phyloP scores from a whole-genome alignment of 2,797 vertebrate genomes.

The Pteronotus mesoamericanus region DNA sequence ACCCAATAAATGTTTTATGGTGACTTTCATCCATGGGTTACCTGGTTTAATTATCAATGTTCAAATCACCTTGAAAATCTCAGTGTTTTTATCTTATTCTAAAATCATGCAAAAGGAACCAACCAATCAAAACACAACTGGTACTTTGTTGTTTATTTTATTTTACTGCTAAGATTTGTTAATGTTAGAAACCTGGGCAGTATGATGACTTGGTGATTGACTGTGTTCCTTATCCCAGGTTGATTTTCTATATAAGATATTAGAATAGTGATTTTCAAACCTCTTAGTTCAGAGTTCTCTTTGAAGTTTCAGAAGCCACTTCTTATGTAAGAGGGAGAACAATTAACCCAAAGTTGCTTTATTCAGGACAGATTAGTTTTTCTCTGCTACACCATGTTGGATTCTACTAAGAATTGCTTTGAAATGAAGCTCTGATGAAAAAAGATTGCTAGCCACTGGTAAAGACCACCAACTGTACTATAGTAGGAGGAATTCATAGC shows the following conservation, averaged over 20 bases:
- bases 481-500: background rate
- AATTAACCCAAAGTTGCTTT: background rate
- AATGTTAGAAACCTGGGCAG: background rate
- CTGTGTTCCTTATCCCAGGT: background rate
- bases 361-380: background rate
- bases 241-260: background rate
- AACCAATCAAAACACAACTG: background rate
- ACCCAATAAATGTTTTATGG: background rate
- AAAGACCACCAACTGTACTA: background rate
- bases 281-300: background rate
- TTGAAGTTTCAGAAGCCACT: background rate
- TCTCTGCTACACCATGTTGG: background rate
- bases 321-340: background rate
- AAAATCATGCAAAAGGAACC: background rate
- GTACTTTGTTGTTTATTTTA: background rate
- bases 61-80: background rate
- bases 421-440: background rate
- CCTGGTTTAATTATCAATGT: background rate
- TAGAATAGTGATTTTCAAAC: background rate
- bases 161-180: background rate
- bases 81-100: background rate
- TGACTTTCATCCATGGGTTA: background rate
- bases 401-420: background rate
- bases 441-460: background rate
- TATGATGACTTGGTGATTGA: background rate